Conservation (phyloP, 2,113 vertebrate genomes). For the Mustela nigripes region DNA sequence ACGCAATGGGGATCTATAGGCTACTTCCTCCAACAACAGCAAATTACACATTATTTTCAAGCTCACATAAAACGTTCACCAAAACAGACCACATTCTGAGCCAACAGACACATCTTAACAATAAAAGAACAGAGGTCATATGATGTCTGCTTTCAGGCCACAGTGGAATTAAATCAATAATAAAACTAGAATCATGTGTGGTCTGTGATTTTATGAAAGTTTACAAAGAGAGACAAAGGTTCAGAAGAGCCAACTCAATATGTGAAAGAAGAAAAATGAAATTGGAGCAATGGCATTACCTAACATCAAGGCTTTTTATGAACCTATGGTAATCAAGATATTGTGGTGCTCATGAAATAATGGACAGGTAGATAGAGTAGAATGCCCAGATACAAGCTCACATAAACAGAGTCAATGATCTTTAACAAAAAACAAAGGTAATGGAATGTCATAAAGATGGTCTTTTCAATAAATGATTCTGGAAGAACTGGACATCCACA, state of each 20-base stretch:
- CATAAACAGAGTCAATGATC: background rate
- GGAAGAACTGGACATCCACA: background rate
- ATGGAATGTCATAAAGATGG: background rate
- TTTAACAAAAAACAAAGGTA: background rate
- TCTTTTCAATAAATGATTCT: background rate
- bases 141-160: background rate
- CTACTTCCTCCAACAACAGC: background rate
- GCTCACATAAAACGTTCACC: background rate
- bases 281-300: background rate
- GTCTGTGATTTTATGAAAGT: background rate
- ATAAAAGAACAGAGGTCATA: background rate
- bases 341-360: background rate
- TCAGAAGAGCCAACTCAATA: background rate
- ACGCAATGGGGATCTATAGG: background rate
- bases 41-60: background rate
- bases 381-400: background rate
- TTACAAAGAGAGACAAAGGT: background rate
- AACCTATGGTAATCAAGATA: background rate
- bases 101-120: background rate
- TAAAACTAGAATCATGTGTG: background rate
- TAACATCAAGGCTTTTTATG: background rate
- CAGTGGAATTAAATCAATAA: background rate
- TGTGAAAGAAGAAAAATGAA: background rate
- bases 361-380: background rate
- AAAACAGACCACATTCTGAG: background rate